phyloP scores from a whole-genome alignment of 2,797 vertebrate species.

The Siniperca obscura region DNA sequence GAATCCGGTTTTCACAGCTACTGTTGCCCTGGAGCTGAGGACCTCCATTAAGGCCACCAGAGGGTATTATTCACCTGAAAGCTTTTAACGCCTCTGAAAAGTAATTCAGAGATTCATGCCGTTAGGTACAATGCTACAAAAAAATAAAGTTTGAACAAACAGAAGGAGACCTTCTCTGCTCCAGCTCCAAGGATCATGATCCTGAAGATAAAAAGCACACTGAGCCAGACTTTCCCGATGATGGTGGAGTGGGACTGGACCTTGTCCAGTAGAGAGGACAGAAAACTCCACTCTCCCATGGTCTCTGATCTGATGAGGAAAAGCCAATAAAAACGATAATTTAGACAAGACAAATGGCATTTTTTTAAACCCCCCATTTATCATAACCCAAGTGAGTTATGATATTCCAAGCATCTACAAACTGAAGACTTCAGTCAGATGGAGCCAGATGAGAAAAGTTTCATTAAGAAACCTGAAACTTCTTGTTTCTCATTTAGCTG shows the following conservation, averaged over 20 bases:
- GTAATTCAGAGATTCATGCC: neutral
- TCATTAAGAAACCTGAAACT: neutral
- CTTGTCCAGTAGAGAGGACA: conserved; percentile 83
- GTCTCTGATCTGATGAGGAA: conserved; percentile 42
- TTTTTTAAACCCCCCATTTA: neutral
- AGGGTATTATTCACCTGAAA: neutral
- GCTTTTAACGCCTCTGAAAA: neutral
- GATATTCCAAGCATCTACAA: neutral
- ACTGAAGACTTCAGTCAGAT: neutral
- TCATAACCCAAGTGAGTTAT: neutral
- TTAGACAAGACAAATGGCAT: neutral
- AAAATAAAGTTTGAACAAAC: neutral
- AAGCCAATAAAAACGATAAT: neutral
- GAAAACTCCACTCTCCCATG: conserved; percentile 87
- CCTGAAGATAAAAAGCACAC: conserved; percentile 95
- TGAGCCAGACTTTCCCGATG: conserved; percentile 97
- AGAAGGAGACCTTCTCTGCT: conserved; percentile 89
- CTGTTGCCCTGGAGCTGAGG: neutral
- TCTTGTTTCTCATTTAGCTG: neutral
- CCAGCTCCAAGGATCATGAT: conserved; percentile 95
- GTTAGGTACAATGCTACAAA: neutral
- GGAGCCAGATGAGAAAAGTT: neutral
- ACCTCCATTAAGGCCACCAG: conserved; percentile 22
- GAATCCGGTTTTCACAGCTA: neutral
- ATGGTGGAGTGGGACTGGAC: conserved; percentile 88